Base-by-base conservation (phyloP, 2,797 vertebrate genomes). In the Amphiprion clarkii region DNA sequence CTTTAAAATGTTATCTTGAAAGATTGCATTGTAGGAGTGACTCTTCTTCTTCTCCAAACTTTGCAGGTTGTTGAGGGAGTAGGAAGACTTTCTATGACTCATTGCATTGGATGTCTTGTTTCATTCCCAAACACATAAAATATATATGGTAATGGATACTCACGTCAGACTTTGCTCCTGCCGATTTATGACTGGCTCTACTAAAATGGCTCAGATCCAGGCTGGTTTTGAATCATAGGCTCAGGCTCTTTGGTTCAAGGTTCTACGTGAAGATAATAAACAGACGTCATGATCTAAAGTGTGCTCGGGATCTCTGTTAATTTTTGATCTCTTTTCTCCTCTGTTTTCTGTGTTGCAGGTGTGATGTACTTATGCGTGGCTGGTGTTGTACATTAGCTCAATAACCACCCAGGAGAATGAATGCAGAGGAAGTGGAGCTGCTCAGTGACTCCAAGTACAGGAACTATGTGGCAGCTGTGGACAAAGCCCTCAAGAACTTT, bases 401-500 rank as follows among this genome's bases (percentile, higher is more conserved):
- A 93, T 76, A 89, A 90, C 90, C 81, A 92, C 4, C 88, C 90
- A 94, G 95, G 96, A 99, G 96, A 93, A 99, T 99, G 98, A 99
- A 99, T 94, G 95, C 98, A 85, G 98, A 99, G 93, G 98, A 99
- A 95, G 89, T 99, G 95, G 98, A 99, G 92, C 94, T 99, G 88
- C 87, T 99, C 88, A 93, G 96, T 94, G 98, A 99, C 96, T 98
- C 98, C 71, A 99, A 99, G 80, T 99, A 99, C 91, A 97, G 98
- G 89, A 99, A 99, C 94, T 99, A 99, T 94, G 97, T 98, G 90
- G 97, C 97, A 54, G 98, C 98, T 25, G 96, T 99, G 88, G 98
- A 99, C 94, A 99, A 99, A 93, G 98, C 98, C 33, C 95, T 99
- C 64, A 99, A 99, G 92, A 99, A 96, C 94, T 99, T 99, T 84